Base-by-base conservation (phyloP, 2,797 vertebrate species). In the Neosilurus mollespiculum region DNA sequence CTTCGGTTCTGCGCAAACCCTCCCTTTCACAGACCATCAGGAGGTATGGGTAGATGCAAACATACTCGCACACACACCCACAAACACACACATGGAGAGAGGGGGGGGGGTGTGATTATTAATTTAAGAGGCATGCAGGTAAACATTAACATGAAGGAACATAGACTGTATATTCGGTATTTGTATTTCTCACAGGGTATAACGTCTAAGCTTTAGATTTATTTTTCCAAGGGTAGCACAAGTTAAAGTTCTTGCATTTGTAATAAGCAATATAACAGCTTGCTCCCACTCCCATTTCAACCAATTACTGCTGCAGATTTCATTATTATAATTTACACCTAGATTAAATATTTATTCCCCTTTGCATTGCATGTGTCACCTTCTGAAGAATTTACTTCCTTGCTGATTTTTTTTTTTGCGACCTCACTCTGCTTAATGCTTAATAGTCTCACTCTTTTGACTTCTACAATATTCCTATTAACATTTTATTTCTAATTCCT, bases 1-100 rank as follows among this genome's bases (percentile, higher is more conserved):
- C 94, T 0, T 93, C 88, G n/a, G 89, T 94, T 56, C 96, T 97
- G 84, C 94, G 96, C 73, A 92, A 96, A 89, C 95, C 94, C 20
- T 98, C 97, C 53, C 96, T 98, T 91, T 97, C 96, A 24, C 95
- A 97, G 92, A 97, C 96, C 86, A 97, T 99, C 92, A 97, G 94
- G 91, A 97, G 97, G 98, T 99, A 88, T 83, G 85, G 81, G 51
- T 6, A 70, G 78, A 62, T 34, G 79, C n/a, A 37, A 9, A 26
- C 0, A 81, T 30, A 51, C 62, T 54, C 14, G 26, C 49, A 16
- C 8, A 37, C 9, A 58, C 15, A 10, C 8, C 26, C 49, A 24
- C 56, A 71, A 0, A 49, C 49, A 14, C 49, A 59, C 64, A 49
- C 49, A 72, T 56, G 58, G 16, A 70, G 2, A 54, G 34, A 37